Evolutionary conservation across 2,888 invertebrate genomes (phyloP), one percentile per base, ranked within the genome.

Genomic region (Rhagophthalmus giganteus): DNA sequence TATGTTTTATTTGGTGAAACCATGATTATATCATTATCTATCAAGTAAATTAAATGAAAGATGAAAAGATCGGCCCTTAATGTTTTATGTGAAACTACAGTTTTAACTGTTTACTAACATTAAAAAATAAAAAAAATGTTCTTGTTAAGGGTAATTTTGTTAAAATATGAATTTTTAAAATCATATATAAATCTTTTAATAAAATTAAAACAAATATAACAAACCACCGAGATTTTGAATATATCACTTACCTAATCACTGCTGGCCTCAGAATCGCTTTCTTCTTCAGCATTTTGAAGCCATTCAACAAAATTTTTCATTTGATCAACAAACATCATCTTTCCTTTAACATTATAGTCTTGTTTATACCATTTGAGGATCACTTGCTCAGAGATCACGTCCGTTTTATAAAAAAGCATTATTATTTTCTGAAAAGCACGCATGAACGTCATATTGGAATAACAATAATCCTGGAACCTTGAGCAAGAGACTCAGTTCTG

Each of bases 381-480:
- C 60, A 89, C 88, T 79, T 94, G 95, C 80, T 97, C 97, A 15
- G 93, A 91, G 63, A 97, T 82, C 57, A 97, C 91, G 76, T 96
- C 94, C 69, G 87, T 91, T 84, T 94, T 95, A 81, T 97, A 97
- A 79, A 96, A 88, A 72, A 96, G 86, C 77, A 96, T 84, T 68
- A 97, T 88, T 69, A 97, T 94, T 80, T 96, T 96, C 76, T 93
- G 93, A 85, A 97, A 97, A 75, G 93, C 93, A 74, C 94, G 93
- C 93, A 97, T 94, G 78, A 97, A 97, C 76, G 90, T 93, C 95
- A 96, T 96, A 81, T 97, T 96, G 74, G 95, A 95, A 76, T 97
- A 97, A 78, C 96, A 97, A 78, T 90, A 97, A 74, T 97, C 96
- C 78, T 97, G 97, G 65, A n/a, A 96, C 90, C 78, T 94, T 93